Evolutionary conservation across 2,888 invertebrate species (phyloP).

Genomic region (Drosophila mimetica): DNA sequence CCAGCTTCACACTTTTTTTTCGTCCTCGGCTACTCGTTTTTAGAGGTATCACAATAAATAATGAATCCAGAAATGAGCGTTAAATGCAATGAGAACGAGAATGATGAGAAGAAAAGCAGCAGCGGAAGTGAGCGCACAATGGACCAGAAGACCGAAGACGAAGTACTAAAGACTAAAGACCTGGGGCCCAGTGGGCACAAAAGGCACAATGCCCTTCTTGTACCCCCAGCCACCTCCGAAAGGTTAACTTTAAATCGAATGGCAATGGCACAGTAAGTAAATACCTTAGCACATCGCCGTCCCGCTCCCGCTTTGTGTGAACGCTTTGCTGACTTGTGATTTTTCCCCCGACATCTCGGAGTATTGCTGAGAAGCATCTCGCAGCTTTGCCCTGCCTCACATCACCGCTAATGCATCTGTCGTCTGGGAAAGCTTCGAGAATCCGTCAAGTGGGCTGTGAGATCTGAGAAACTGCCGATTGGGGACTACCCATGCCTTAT

Average conservation of each 20-base stretch:
- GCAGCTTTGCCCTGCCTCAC: slow-evolving; percentile 12
- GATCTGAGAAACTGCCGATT: slow-evolving; percentile 21
- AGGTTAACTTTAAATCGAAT: slow-evolving; percentile 76
- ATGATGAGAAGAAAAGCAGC: slow-evolving; percentile 60
- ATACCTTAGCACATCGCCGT: slow-evolving; percentile 46
- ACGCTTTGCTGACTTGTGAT: slow-evolving; percentile 71
- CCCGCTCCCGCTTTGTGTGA: slow-evolving; percentile 36
- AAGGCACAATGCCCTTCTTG: slow-evolving; percentile 33
- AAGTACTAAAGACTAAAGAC: slow-evolving; percentile 6
- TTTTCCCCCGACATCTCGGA: slow-evolving; percentile 30
- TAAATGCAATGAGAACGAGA: slow-evolving; percentile 70
- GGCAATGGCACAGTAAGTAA: slow-evolving; percentile 70
- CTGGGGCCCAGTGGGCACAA: slow-evolving; percentile 35
- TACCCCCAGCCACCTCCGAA: slow-evolving; percentile 26
- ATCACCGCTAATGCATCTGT: slow-evolving; percentile 28
- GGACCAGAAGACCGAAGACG: slow-evolving; percentile 48
- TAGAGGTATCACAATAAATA: slow-evolving; percentile 80
- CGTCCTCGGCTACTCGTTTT: slow-evolving; percentile 60
- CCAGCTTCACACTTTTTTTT: slow-evolving; percentile 75
- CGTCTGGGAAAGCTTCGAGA: slow-evolving; percentile 25
- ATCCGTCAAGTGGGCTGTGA: slow-evolving; percentile 10
- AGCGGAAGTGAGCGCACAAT: slow-evolving; percentile 75
- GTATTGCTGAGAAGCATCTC: slow-evolving; percentile 28
- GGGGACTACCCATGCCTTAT: slow-evolving; percentile 6
- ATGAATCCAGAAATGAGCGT: slow-evolving; percentile 81